phyloP scores from a whole-genome alignment of 2,888 invertebrate genomes.

The Coleophora deauratella region DNA sequence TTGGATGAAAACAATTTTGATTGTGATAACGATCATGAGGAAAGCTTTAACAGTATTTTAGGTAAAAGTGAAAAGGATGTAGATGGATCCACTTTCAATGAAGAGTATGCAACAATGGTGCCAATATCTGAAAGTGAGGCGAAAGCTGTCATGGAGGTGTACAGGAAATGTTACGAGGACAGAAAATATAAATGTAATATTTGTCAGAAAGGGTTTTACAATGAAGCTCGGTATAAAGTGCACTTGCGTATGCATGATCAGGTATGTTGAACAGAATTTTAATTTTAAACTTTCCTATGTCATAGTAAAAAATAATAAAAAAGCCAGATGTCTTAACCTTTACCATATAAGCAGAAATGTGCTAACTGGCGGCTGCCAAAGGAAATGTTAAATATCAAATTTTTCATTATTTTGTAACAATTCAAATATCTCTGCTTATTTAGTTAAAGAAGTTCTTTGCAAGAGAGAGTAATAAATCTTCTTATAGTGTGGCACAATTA shows the following conservation, averaged over 20 bases:
- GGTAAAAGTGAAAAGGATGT: constrained; percentile 16
- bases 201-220: constrained; percentile 42
- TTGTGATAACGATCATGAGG: constrained; percentile 22
- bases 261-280: constrained; percentile 38
- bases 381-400: too few relatives aligned
- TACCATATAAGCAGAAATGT: too few relatives aligned
- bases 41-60: constrained; percentile 15
- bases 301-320: too few relatives aligned
- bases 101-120: constrained; percentile 52
- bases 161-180: constrained; percentile 16
- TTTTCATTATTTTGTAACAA: too few relatives aligned
- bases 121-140: constrained; percentile 50
- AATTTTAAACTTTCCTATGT: too few relatives aligned
- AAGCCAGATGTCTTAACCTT: too few relatives aligned
- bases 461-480: too few relatives aligned
- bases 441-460: too few relatives aligned
- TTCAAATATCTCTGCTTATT: too few relatives aligned
- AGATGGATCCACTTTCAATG: constrained; percentile 43
- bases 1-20: constrained; percentile 9
- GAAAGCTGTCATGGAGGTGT: constrained; percentile 46
- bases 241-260: constrained; percentile 59
- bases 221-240: constrained; percentile 32
- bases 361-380: too few relatives aligned
- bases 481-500: too few relatives aligned
- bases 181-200: constrained; percentile 40